Conservation (phyloP, 1,140 invertebrate species). For the Anagrus nilaparvatae region DNA sequence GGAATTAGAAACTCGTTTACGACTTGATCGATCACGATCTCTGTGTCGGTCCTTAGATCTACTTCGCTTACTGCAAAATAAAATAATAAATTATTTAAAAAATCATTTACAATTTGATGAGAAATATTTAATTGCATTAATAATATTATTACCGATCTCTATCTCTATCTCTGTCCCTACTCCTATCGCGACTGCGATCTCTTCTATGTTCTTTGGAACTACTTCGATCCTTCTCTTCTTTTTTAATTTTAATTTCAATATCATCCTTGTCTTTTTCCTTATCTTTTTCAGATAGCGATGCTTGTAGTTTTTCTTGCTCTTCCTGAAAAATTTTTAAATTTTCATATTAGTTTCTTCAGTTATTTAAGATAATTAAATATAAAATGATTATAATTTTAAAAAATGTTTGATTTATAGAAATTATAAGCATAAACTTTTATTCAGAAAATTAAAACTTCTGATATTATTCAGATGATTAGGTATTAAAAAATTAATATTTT, state of each 20-base stretch:
- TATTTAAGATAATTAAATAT: conserved; percentile 8
- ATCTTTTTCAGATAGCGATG: conserved; percentile 45
- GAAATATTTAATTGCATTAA: not conserved
- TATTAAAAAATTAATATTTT: conserved; percentile 3
- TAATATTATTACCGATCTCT: not conserved
- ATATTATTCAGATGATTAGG: not conserved
- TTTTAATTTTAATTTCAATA: conserved; percentile 36
- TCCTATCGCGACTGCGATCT: conserved; percentile 39
- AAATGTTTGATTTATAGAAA: not conserved
- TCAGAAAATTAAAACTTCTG: not conserved
- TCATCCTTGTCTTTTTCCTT: conserved; percentile 43
- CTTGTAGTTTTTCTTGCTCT: conserved; percentile 60
- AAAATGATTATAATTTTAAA: not conserved
- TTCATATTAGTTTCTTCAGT: no score
- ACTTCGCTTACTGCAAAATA: conserved; percentile 38
- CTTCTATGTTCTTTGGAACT: conserved; percentile 35
- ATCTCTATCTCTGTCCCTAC: conserved; percentile 36
- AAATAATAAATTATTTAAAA: conserved; percentile 6
- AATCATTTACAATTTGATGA: not conserved
- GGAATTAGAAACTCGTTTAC: conserved; percentile 36
- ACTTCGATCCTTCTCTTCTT: conserved; percentile 37
- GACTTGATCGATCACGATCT: conserved; percentile 39
- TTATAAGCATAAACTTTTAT: not conserved
- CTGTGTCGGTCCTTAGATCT: conserved; percentile 42
- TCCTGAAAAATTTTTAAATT: no score